phyloP scores from a whole-genome alignment of 2,113 vertebrate species.

The Cacatua alba region DNA sequence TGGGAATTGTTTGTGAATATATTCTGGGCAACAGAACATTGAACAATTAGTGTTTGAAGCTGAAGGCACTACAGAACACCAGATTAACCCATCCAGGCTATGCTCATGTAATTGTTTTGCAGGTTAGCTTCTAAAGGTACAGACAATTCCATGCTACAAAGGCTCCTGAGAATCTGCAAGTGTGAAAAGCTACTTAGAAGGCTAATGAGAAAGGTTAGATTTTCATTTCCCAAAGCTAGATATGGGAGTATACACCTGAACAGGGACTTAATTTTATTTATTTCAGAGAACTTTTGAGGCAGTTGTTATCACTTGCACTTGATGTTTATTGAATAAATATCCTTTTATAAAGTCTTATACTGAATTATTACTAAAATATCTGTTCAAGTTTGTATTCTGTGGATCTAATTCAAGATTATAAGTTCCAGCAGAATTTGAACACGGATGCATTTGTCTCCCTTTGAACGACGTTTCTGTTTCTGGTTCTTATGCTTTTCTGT shows the following conservation, averaged over 20 bases:
- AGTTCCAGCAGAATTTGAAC: constrained; percentile 28
- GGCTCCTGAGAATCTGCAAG: background rate
- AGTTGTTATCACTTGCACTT: background rate
- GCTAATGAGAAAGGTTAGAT: background rate
- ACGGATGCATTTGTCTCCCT: background rate
- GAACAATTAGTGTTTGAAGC: background rate
- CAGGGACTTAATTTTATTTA: background rate
- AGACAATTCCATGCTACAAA: background rate
- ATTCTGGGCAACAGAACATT: background rate
- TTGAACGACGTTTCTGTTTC: constrained; percentile 1
- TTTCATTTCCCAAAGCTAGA: background rate
- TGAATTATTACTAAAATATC: constrained; percentile 30
- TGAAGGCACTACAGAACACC: background rate
- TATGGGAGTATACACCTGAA: background rate
- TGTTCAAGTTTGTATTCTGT: background rate
- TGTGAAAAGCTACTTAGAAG: constrained; percentile 9
- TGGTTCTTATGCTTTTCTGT: background rate
- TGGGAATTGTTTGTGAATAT: background rate
- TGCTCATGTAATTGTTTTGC: background rate
- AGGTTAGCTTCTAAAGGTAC: background rate
- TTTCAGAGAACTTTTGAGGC: background rate
- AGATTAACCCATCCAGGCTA: background rate
- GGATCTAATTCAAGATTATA: constrained; percentile 42
- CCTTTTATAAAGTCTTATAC: background rate
- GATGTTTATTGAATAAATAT: constrained; percentile 8